phyloP scores from a whole-genome alignment of 2,797 vertebrate genomes.

The Sciaenops ocellatus region DNA sequence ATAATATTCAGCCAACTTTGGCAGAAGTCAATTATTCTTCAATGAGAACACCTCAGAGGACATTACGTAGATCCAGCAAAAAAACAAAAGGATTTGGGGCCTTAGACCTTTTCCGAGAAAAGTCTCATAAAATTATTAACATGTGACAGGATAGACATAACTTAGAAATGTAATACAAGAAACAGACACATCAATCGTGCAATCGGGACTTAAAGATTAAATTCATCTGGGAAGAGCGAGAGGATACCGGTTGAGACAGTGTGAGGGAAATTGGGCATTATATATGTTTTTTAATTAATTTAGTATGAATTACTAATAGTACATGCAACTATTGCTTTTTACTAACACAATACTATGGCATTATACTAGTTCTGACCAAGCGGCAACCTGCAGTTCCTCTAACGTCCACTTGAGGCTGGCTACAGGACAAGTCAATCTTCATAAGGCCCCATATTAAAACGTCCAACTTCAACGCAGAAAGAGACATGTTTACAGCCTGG shows the following conservation, averaged over 20 bases:
- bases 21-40: constrained; percentile 7
- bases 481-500: no score
- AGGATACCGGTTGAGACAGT: neutral
- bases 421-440: no score
- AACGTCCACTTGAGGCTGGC: no score
- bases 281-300: neutral
- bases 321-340: neutral
- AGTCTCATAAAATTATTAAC: neutral
- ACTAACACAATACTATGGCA: neutral
- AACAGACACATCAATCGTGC: no score
- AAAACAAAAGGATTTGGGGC: neutral
- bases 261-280: neutral
- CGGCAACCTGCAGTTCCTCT: no score
- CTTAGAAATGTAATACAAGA: neutral
- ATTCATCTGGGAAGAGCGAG: neutral
- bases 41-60: neutral
- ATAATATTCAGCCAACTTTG: constrained; percentile 20
- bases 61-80: neutral
- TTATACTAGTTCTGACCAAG: no score
- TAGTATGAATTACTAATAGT: neutral
- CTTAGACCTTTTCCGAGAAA: no score
- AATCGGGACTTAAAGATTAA: neutral
- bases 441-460: no score
- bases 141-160: neutral
- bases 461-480: no score